Conservation (phyloP, 1,140 invertebrate species). For the Phthorimaea operculella region DNA sequence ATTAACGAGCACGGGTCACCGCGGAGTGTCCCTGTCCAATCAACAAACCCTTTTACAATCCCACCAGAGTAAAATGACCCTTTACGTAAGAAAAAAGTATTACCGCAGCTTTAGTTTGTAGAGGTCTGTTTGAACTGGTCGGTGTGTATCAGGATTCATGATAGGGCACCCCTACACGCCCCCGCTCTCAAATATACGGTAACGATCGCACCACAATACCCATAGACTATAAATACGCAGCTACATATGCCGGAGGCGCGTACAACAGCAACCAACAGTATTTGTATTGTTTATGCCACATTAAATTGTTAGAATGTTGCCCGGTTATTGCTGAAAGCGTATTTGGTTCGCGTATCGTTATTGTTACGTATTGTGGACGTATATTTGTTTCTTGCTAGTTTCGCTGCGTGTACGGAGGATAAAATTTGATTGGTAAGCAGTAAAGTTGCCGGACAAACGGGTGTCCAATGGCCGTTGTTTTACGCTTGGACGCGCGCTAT, state of each 20-base stretch:
- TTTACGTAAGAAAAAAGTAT: slow-evolving; percentile 14
- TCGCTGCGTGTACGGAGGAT: slow-evolving; percentile 1
- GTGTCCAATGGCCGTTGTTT: background rate
- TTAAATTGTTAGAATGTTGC: slow-evolving; percentile 66
- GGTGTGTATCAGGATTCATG: slow-evolving; percentile 59
- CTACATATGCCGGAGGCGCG: slow-evolving; percentile 34
- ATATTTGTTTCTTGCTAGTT: slow-evolving; percentile 37
- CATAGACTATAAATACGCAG: slow-evolving; percentile 62
- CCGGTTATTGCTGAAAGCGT: slow-evolving; percentile 63
- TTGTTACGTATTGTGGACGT: slow-evolving; percentile 47
- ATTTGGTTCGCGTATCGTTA: slow-evolving; percentile 55
- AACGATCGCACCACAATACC: slow-evolving; percentile 63
- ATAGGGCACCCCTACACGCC: slow-evolving; percentile 52
- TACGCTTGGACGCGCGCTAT: background rate
- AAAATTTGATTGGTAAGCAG: slow-evolving; percentile 3
- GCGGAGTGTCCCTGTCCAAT: slow-evolving; percentile 47
- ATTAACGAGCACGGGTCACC: slow-evolving; percentile 59
- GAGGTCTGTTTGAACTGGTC: slow-evolving; percentile 39
- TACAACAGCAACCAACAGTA: slow-evolving; percentile 38
- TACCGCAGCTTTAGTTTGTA: slow-evolving; percentile 23
- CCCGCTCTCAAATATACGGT: slow-evolving; percentile 58
- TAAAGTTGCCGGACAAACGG: background rate
- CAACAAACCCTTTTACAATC: slow-evolving; percentile 49
- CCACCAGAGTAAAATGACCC: slow-evolving; percentile 27
- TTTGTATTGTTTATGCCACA: slow-evolving; percentile 65